phyloP scores from a whole-genome alignment of 2,888 invertebrate genomes.

The Clusia tigrina region DNA sequence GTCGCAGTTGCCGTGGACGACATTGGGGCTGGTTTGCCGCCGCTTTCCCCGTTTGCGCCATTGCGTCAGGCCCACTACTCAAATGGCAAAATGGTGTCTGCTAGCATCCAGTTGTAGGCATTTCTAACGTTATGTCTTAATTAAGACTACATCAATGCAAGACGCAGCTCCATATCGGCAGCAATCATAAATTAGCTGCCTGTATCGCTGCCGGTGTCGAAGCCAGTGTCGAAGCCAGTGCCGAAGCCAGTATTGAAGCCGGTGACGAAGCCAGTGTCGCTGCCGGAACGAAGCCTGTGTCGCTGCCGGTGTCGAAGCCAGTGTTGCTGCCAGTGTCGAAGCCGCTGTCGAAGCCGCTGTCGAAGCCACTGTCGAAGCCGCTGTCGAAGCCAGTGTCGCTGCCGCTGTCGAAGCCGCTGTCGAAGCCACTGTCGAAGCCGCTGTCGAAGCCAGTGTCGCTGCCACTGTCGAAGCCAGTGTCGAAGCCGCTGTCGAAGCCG shows the following conservation, averaged over 20 bases:
- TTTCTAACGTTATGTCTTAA: conserved; percentile 25
- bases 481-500: too few species aligned
- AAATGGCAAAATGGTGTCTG: not conserved
- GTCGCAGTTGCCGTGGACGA: not conserved
- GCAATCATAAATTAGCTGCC: conserved; percentile 1
- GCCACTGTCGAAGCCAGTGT: too few species aligned
- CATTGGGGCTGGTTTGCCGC: not conserved
- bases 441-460: too few species aligned
- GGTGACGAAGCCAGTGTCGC: not conserved
- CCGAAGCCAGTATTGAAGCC: too few species aligned
- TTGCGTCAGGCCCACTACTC: not conserved
- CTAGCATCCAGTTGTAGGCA: conserved; percentile 6
- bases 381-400: too few species aligned
- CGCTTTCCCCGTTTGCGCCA: conserved; percentile 7
- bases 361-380: too few species aligned
- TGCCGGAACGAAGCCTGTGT: not conserved
- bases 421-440: too few species aligned
- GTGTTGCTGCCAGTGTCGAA: too few species aligned
- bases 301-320: not conserved
- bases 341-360: too few species aligned
- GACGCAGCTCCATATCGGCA: not conserved
- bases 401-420: too few species aligned
- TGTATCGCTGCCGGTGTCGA: not conserved
- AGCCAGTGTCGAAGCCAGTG: too few species aligned
- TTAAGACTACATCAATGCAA: conserved; percentile 12